Percentiles rank a stretch among this genome's conserved stretches.
phyloP scores from a whole-genome alignment of 2,113 vertebrate species.

The Sinocyclocheilus anophthalmus region DNA sequence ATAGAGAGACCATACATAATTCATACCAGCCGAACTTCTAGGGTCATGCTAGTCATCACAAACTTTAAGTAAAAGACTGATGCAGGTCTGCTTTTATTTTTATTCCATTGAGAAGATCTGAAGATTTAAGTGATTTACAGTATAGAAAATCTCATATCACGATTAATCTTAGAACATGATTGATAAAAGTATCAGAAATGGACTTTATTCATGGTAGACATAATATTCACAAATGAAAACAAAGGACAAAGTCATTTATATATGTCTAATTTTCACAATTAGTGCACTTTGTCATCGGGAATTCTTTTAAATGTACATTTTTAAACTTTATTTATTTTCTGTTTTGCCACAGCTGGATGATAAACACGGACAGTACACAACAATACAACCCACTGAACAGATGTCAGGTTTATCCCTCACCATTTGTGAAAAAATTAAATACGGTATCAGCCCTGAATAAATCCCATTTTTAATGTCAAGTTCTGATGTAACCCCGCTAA shows the following conservation, averaged over 20 bases:
- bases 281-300: background rate
- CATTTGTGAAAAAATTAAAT: background rate
- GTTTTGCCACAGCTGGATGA: background rate
- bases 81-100: background rate
- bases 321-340: background rate
- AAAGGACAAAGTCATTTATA: background rate
- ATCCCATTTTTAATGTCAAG: background rate
- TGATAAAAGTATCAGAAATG: no score
- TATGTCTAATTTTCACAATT: background rate
- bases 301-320: background rate
- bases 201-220: no score
- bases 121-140: background rate
- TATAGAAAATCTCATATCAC: background rate
- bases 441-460: background rate
- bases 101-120: background rate
- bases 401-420: background rate
- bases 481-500: background rate
- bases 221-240: background rate
- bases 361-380: background rate
- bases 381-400: background rate
- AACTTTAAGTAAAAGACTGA: background rate
- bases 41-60: background rate
- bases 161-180: background rate
- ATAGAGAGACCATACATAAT: slow-evolving; percentile 61
- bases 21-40: slow-evolving; percentile 55